Conservation (phyloP, 1,140 invertebrate species). For the Brachionus angularis region DNA sequence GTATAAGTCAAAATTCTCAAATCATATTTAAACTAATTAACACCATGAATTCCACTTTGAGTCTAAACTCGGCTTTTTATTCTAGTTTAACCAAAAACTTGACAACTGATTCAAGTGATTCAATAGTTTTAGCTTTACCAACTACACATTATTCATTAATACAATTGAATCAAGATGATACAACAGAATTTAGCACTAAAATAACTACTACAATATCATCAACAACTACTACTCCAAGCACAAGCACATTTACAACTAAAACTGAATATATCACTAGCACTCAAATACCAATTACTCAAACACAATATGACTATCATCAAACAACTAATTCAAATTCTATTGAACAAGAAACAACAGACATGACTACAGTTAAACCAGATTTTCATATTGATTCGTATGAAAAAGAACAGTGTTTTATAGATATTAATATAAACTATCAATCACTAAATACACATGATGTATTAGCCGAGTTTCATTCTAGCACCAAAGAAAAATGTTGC, state of each 20-base stretch:
- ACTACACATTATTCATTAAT: background rate
- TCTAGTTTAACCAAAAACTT: background rate
- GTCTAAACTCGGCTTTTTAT: background rate
- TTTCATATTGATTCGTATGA: constrained; percentile 11
- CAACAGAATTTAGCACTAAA: too few relatives aligned
- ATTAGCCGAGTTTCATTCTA: background rate
- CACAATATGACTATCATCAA: too few relatives aligned
- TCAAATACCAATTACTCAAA: background rate
- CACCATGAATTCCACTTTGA: constrained; percentile 2
- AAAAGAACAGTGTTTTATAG: constrained; percentile 28
- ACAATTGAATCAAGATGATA: too few relatives aligned
- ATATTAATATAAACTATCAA: constrained; percentile 7
- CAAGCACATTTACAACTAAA: background rate
- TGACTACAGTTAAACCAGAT: background rate
- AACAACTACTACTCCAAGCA: background rate
- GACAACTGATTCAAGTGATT: background rate
- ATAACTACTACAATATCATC: too few relatives aligned
- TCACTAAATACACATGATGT: background rate
- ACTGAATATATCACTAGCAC: background rate
- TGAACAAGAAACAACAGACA: background rate
- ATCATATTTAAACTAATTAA: constrained; percentile 23
- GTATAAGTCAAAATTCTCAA: constrained; percentile 43
- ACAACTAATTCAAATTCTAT: too few relatives aligned
- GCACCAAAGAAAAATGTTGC: constrained; percentile 13
- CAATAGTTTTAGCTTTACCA: background rate